Conservation (phyloP, 2,888 invertebrate species). For the Synanthedon tipuliformis region DNA sequence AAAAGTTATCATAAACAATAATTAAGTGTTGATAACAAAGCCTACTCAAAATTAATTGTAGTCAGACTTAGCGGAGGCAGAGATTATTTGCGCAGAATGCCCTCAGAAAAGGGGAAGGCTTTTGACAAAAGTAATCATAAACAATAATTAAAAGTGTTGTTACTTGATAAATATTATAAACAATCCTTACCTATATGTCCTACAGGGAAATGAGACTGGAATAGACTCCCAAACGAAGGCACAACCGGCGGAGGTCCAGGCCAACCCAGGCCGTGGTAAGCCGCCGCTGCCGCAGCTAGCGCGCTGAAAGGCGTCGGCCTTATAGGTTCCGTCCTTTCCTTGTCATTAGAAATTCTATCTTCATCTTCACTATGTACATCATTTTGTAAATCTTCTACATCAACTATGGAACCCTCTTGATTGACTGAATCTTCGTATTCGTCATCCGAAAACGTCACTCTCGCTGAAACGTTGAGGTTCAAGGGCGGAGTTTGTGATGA, state of each 20-base stretch:
- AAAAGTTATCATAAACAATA: too few relatives aligned
- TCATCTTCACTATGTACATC: conserved; percentile 63
- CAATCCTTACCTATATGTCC: conserved; percentile 51
- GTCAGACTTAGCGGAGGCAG: too few relatives aligned
- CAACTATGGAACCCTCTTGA: conserved; percentile 77
- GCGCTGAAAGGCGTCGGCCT: conserved; percentile 83
- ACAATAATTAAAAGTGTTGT: too few relatives aligned
- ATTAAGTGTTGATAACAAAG: too few relatives aligned
- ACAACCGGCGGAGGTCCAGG: conserved; percentile 68
- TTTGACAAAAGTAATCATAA: too few relatives aligned
- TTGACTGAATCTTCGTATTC: conserved; percentile 79
- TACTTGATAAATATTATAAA: neutral
- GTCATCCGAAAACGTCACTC: conserved; percentile 69
- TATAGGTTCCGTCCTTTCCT: conserved; percentile 71
- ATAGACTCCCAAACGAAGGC: conserved; percentile 74
- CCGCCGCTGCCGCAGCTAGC: conserved; percentile 77
- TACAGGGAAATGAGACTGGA: conserved; percentile 74
- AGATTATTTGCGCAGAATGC: too few relatives aligned
- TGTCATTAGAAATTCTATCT: conserved; percentile 38
- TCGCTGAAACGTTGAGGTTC: conserved; percentile 59
- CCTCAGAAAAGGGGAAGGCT: too few relatives aligned
- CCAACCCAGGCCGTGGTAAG: conserved; percentile 74
- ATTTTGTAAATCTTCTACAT: conserved; percentile 81
- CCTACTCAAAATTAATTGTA: too few relatives aligned
- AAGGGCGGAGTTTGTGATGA: conserved; percentile 59